Evolutionary conservation across 1,140 invertebrate genomes (phyloP), one percentile per base, ranked within the genome.

Genomic region (Drosophila hydei): DNA sequence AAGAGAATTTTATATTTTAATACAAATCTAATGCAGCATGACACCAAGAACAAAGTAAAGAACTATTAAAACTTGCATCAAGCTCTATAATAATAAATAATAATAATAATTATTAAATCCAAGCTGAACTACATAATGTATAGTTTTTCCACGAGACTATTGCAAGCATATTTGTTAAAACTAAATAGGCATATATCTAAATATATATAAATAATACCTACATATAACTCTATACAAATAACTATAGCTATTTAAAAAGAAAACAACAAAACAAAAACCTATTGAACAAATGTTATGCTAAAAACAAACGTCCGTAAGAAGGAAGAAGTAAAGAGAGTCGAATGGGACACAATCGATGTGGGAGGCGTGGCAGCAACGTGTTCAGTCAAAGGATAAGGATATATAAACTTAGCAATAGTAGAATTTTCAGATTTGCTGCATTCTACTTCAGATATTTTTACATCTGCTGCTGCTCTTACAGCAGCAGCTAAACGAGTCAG

Each of bases 1-100:
- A 78, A 75, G 72, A 83, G 62, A 77, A 69, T 70, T 83, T 83
- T 83, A 83, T 83, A 83, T 83, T 83, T 83, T 83, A 85, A 71
- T 79, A 85, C 60, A 85, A 74, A 76, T 77, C 68, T 72, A 87
- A 87, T 36, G 18, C 63, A 54, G 63, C 45, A 58, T 50, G 55
- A 58, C 61, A 68, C 75, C 40, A 65, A 63, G 47, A 43, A 68
- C 25, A 50, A 52, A 54, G 21, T 8, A 27, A 62, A 61, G 3
- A 51, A 43, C 21, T 9, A 21, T 36, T 50, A 51, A 43, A 36
- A 64, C 36, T 36, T 52, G 55, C 52, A 19, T 36, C 21, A 72
- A 52, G 23, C 43, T 64, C 42, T 40, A 12, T 61, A 52, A 69
- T 52, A 48, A 50, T 30, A 48, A 67, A 56, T 33, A 60, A 18